Conservation (phyloP, 2,113 vertebrate genomes). For the Forbesichthys agassizii region DNA sequence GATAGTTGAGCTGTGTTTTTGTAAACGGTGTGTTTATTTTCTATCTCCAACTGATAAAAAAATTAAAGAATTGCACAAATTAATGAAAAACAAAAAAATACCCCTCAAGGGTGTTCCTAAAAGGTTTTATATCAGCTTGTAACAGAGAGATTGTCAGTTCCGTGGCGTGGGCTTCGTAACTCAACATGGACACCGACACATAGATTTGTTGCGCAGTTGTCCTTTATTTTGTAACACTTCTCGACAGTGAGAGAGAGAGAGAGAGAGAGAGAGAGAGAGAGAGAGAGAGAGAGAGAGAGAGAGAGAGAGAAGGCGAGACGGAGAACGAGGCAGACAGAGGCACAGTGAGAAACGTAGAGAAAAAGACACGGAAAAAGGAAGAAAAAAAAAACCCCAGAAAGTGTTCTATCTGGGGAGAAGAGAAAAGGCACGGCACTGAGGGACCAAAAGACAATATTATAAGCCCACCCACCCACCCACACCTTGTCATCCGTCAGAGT, state of each 20-base stretch:
- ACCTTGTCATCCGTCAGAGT: constrained; percentile 56
- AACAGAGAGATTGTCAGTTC: no score
- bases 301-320: background rate
- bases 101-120: no score
- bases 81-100: no score
- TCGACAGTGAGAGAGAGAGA: no score
- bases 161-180: constrained; percentile 1
- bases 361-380: background rate
- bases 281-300: background rate
- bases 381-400: constrained; percentile 6
- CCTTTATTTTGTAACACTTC: constrained; percentile 13
- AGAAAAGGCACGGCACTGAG: background rate
- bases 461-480: no score
- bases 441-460: no score
- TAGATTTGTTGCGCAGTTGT: constrained; percentile 1
- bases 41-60: background rate
- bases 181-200: background rate
- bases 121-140: no score
- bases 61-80: no score
- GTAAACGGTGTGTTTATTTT: background rate
- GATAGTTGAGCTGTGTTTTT: background rate
- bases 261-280: no score
- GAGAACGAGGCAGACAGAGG: background rate
- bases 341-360: background rate
- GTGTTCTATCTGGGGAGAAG: background rate